Base-by-base conservation (phyloP, 2,888 invertebrate species). In the Entomobrya proxima region DNA sequence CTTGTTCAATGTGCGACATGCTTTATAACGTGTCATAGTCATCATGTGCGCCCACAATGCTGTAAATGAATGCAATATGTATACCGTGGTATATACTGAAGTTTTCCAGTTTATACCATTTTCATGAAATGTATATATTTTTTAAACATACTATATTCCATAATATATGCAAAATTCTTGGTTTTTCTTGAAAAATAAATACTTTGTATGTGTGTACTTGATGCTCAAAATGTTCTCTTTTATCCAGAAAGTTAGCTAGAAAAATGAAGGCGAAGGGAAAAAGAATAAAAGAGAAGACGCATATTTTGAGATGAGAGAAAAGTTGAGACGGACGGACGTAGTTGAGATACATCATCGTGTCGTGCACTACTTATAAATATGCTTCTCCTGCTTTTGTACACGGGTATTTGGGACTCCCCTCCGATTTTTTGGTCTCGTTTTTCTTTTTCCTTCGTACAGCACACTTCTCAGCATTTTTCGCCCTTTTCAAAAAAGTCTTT, bases 301-400 rank as follows among this genome's bases (percentile, higher is more conserved):
- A 78, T 74, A 69, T 72, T 50, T 32, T 24, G 35, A 69, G 69
- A 67, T 77, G 64, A 35, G 76, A 77, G 58, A 77, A 37, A 74
- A 79, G 40, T 72, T 72, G 72, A 75, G 85, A 78, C 77, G 85
- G 83, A 83, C 83, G 83, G 83, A 83, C 83, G 77, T 77, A 83
- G 83, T 83, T 83, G 83, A 83, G 83, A 83, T 83, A 77, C 83
- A 83, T 83, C 82, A 82, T 82, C 83, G 30, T 83, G 76, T 77
- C 83, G 67, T 76, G 77, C 76, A 77, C 67, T 77, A 77, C 76
- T 83, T 83, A 83, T 83, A 83, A 83, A 76, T 76, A 83, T 83
- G 76, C 83, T 83, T 83, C 50, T 44, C 18, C 64, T 81, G 24
- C 58, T 81, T n/a, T 58, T 82, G 32, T 50, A 82, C 55, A 55